These are phyloP conservation scores for Dufourea novaeangliae DNA, from an alignment of 1,140 invertebrate species.

Conservation along the genomic window DNA sequence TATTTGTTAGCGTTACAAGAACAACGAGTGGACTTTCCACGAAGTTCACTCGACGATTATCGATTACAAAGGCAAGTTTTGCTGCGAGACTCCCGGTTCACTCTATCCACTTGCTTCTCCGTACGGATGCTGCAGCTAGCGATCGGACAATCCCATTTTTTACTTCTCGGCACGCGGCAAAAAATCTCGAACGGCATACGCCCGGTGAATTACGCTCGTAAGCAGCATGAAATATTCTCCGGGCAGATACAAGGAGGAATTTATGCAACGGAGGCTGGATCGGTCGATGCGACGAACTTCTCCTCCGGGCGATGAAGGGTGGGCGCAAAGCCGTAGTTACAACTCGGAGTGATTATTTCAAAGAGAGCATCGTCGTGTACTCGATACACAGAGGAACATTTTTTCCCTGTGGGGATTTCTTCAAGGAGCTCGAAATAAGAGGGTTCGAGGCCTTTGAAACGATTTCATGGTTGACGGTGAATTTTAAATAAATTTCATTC, in stretches of 20 bases:
- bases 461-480: background rate
- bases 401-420: background rate
- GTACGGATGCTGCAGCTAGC: too few species aligned
- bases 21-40: background rate
- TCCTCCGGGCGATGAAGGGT: background rate
- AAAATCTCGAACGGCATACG: background rate
- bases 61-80: background rate
- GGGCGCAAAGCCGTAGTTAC: background rate
- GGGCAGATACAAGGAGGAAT: background rate
- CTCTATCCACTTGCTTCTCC: too few species aligned
- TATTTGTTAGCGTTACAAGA: background rate
- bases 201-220: background rate
- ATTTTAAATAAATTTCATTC: conserved; percentile 35
- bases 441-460: background rate
- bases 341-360: background rate
- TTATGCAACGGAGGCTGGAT: background rate
- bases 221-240: background rate
- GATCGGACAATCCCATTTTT: background rate
- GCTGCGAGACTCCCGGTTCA: background rate
- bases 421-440: conserved; percentile 19
- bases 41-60: background rate
- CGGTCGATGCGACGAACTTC: background rate
- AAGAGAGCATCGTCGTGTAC: background rate
- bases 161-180: background rate
- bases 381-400: background rate